Evolutionary conservation across 2,113 vertebrate species (phyloP).

Genomic region (Passerina amoena): DNA sequence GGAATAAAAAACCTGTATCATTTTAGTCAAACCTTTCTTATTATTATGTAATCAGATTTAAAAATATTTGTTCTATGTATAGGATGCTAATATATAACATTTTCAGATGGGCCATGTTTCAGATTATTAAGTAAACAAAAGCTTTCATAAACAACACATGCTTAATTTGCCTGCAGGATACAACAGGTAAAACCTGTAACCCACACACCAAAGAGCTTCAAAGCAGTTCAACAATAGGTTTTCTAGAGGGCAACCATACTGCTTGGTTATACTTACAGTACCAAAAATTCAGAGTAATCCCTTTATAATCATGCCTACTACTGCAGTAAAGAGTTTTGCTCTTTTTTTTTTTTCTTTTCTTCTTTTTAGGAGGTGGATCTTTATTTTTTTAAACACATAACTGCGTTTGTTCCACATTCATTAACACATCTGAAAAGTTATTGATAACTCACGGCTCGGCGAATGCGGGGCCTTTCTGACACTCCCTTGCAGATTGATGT

Average conservation of each 20-base stretch:
- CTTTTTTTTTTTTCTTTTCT: not conserved
- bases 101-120: conserved; percentile 65
- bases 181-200: conserved; percentile 32
- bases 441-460: conserved; percentile 88
- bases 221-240: conserved; percentile 82
- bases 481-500: conserved; percentile 88
- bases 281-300: conserved; percentile 62
- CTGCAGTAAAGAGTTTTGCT: conserved; percentile 56
- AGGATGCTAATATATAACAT: conserved; percentile 32
- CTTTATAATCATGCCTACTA: conserved; percentile 76
- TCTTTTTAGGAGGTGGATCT: conserved; percentile 42
- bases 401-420: conserved; percentile 83
- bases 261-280: conserved; percentile 47
- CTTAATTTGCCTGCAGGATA: not conserved
- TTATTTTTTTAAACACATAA: conserved; percentile 74
- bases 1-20: not conserved
- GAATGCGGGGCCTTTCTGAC: conserved; percentile 88
- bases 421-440: conserved; percentile 89
- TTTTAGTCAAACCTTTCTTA: conserved; percentile 22
- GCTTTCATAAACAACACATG: not conserved
- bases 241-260: conserved; percentile 66
- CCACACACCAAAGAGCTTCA: conserved; percentile 67
- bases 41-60: not conserved
- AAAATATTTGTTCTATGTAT: not conserved
- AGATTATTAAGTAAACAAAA: conserved; percentile 47